Evolutionary conservation across 2,797 vertebrate species (phyloP).

Genomic region (Paguma larvata): DNA sequence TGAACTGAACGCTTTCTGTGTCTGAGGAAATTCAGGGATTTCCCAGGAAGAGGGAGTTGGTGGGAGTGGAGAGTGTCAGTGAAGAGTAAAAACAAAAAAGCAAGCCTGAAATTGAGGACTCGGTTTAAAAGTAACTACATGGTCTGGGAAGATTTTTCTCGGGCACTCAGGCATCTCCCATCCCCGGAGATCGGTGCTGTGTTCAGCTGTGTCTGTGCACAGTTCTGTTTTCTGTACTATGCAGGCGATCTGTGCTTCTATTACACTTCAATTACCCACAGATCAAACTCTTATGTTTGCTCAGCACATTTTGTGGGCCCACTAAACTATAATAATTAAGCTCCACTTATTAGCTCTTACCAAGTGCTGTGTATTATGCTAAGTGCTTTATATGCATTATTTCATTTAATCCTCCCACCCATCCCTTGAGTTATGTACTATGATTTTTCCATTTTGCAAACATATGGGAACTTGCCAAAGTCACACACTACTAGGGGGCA

Average conservation of each 20-base stretch:
- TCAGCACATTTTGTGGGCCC: conserved; percentile 4
- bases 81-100: neutral
- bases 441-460: conserved; percentile 24
- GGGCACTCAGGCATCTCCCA: neutral
- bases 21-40: neutral
- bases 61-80: neutral
- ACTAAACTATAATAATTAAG: conserved; percentile 40
- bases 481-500: neutral
- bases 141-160: neutral
- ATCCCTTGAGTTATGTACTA: neutral
- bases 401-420: conserved; percentile 13
- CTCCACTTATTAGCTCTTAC: neutral
- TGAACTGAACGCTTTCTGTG: neutral
- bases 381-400: conserved; percentile 19
- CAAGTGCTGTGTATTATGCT: neutral
- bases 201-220: neutral
- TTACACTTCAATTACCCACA: neutral
- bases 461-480: conserved; percentile 1
- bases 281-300: neutral
- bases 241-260: neutral
- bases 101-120: neutral
- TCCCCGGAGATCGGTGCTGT: neutral
- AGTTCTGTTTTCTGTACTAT: neutral
- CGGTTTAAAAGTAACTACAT: neutral
- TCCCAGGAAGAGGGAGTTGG: neutral